Conservation (phyloP, 2,797 vertebrate genomes). For the Notolepis coatsorum region DNA sequence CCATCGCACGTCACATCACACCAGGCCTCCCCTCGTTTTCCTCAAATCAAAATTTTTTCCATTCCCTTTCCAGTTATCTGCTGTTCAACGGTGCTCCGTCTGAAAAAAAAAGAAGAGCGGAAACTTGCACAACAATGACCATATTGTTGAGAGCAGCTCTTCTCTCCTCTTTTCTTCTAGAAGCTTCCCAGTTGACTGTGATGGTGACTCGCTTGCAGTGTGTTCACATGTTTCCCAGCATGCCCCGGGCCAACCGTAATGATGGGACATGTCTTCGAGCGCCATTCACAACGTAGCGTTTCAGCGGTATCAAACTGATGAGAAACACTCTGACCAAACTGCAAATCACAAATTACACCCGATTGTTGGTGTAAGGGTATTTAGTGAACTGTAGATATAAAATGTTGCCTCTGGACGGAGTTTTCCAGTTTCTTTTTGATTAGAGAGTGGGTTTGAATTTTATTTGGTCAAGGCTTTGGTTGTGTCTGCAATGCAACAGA, state of each 20-base stretch:
- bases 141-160: conserved; percentile 39
- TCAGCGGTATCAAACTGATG: conserved; percentile 22
- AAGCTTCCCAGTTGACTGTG: conserved; percentile 42
- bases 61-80: conserved; percentile 40
- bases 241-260: conserved; percentile 52
- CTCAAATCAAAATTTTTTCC: conserved; percentile 31
- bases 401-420: conserved; percentile 65
- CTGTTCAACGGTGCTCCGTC: conserved; percentile 28
- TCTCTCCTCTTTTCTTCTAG: conserved; percentile 27
- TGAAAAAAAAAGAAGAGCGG: conserved; percentile 41
- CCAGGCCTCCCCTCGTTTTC: conserved; percentile 22
- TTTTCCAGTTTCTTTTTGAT: conserved; percentile 72
- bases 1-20: conserved; percentile 23
- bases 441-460: conserved; percentile 79
- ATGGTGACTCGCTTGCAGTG: conserved; percentile 39
- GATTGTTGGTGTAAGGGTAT: conserved; percentile 66
- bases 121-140: conserved; percentile 31
- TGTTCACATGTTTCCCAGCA: conserved; percentile 48
- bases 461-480: conserved; percentile 77
- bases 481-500: conserved; percentile 68
- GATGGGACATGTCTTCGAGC: conserved; percentile 55
- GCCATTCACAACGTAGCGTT: conserved; percentile 26
- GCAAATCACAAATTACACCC: conserved; percentile 73
- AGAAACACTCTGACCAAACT: conserved; percentile 50
- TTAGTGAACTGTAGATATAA: conserved; percentile 70